A percentile compares a stretch with the other conserved stretches of the same genome.
Conservation (phyloP, 2,113 vertebrate genomes). For the Sakesphorus luctuosus region DNA sequence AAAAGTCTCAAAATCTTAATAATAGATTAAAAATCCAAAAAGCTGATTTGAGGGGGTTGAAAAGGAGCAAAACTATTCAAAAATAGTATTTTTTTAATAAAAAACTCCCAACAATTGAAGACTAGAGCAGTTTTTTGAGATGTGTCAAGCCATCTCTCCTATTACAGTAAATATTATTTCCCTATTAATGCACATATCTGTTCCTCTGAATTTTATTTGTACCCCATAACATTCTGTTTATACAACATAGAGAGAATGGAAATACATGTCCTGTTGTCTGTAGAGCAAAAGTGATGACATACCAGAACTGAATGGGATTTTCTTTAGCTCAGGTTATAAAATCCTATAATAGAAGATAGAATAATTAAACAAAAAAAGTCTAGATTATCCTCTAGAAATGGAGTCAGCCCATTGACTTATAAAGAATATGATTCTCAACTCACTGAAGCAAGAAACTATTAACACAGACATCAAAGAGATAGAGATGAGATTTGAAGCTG, state of each 20-base stretch:
- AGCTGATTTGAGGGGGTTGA: rapidly evolving
- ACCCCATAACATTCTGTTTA: not conserved
- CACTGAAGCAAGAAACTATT: not conserved
- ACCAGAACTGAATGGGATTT: not conserved
- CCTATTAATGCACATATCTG: not conserved
- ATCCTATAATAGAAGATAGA: not conserved
- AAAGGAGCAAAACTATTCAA: not conserved
- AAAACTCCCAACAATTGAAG: not conserved
- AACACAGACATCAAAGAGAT: not conserved
- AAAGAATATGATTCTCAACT: not conserved
- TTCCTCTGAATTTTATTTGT: not conserved
- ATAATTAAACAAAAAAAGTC: not conserved
- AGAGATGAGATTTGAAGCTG: not conserved
- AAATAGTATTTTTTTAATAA: not conserved
- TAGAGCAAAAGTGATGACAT: not conserved
- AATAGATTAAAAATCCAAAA: not conserved
- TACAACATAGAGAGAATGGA: not conserved
- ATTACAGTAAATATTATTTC: not conserved
- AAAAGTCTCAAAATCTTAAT: not conserved
- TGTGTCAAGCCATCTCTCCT: not conserved
- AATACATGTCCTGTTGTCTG: not conserved
- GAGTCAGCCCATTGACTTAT: not conserved
- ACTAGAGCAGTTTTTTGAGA: not conserved
- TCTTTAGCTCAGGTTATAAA: not conserved
- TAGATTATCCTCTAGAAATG: not conserved